Evolutionary conservation across 2,797 vertebrate genomes (phyloP).

Genomic region (Geotrypetes seraphini): DNA sequence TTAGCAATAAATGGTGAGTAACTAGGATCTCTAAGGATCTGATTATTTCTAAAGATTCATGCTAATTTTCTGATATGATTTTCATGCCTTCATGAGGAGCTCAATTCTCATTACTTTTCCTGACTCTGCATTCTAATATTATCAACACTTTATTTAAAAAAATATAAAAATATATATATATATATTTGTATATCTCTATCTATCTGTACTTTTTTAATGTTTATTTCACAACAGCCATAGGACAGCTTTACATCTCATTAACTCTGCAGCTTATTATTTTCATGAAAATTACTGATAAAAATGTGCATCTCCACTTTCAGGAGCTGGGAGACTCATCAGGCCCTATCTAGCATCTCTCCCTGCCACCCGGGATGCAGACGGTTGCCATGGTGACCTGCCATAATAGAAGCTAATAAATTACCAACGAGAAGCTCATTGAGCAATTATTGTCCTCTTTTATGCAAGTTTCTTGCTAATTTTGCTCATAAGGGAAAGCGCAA

Average conservation of each 20-base stretch:
- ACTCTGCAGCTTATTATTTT: conserved; percentile 75
- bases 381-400: conserved; percentile 60
- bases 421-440: conserved; percentile 68
- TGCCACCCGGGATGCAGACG: conserved; percentile 51
- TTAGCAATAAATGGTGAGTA: background rate
- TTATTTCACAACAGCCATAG: conserved; percentile 66
- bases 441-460: conserved; percentile 78
- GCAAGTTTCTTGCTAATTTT: conserved; percentile 74
- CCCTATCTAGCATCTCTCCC: conserved; percentile 70
- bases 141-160: conserved; percentile 60
- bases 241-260: conserved; percentile 77
- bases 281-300: conserved; percentile 78
- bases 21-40: conserved; percentile 37
- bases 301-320: conserved; percentile 67
- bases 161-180: too few species aligned
- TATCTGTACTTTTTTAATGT: too few species aligned
- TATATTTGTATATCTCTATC: too few species aligned
- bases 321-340: conserved; percentile 53
- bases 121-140: conserved; percentile 71
- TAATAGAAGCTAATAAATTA: conserved; percentile 78
- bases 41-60: conserved; percentile 57
- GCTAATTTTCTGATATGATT: conserved; percentile 68
- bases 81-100: conserved; percentile 56
- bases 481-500: conserved; percentile 68
- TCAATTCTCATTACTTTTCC: conserved; percentile 71